phyloP scores from a whole-genome alignment of 2,888 invertebrate species.

The Polydesmus complanatus region DNA sequence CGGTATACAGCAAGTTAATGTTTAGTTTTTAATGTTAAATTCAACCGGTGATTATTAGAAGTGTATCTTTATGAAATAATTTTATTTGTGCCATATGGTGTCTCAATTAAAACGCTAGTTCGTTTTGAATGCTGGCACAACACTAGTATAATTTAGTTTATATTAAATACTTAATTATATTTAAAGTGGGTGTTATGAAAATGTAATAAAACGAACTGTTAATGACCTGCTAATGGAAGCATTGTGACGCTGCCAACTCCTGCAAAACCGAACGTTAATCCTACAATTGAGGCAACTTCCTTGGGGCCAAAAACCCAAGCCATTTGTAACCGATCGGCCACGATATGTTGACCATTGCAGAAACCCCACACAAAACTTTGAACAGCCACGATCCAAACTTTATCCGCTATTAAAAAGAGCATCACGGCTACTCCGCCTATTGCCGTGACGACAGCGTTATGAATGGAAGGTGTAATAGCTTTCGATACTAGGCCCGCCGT shows the following conservation, averaged over 20 bases:
- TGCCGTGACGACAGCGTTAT: background rate
- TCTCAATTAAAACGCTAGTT: too few relatives aligned
- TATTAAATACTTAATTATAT: too few relatives aligned
- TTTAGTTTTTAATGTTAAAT: too few relatives aligned
- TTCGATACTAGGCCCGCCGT: constrained; percentile 8
- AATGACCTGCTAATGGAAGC: constrained; percentile 8
- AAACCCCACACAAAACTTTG: constrained; percentile 12
- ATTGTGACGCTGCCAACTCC: constrained; percentile 3
- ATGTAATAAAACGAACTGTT: too few relatives aligned
- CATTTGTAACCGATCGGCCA: constrained; percentile 8
- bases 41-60: too few relatives aligned
- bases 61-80: too few relatives aligned
- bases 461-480: constrained; percentile 1
- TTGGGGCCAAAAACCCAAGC: constrained; percentile 3
- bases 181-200: too few relatives aligned
- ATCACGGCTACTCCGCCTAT: background rate
- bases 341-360: constrained; percentile 9
- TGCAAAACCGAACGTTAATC: constrained; percentile 3
- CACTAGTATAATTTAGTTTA: too few relatives aligned
- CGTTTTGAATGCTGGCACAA: too few relatives aligned
- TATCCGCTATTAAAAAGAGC: background rate
- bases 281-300: constrained; percentile 4
- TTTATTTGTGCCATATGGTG: too few relatives aligned
- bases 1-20: too few relatives aligned
- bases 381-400: constrained; percentile 4